Conservation (phyloP, 2,888 invertebrate genomes). For the Bimastos eiseni region DNA sequence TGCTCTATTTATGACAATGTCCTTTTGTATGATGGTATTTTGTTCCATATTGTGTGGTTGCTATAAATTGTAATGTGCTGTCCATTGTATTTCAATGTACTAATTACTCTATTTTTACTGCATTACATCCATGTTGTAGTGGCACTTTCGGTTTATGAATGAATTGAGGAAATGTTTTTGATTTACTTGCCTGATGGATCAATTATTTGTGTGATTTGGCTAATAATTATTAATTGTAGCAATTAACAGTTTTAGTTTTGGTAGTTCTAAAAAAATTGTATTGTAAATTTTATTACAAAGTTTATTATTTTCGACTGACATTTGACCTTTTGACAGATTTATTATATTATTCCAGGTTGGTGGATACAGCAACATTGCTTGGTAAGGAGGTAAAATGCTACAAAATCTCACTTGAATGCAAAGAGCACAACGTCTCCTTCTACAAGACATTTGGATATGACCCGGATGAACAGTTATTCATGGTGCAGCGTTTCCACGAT, state of each 20-base stretch:
- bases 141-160: background rate
- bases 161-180: background rate
- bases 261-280: too few species aligned
- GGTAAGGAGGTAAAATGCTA: slow-evolving; percentile 56
- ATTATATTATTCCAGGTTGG: slow-evolving; percentile 73
- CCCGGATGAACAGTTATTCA: slow-evolving; percentile 61
- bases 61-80: background rate
- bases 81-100: background rate
- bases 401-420: slow-evolving; percentile 66
- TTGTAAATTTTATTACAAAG: background rate
- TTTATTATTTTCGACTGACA: background rate
- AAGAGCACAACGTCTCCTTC: slow-evolving; percentile 82
- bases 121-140: background rate
- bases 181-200: background rate
- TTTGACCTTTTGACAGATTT: background rate
- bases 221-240: too few species aligned
- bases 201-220: background rate
- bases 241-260: too few species aligned
- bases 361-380: slow-evolving; percentile 52
- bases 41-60: background rate
- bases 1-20: background rate
- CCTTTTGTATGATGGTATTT: background rate
- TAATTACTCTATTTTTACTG: background rate
- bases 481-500: slow-evolving; percentile 22
- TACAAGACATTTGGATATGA: slow-evolving; percentile 82